Percentiles rank a stretch among this genome's conserved stretches.
Conservation (phyloP, 2,888 invertebrate species). For the Drosophila tanythrix region DNA sequence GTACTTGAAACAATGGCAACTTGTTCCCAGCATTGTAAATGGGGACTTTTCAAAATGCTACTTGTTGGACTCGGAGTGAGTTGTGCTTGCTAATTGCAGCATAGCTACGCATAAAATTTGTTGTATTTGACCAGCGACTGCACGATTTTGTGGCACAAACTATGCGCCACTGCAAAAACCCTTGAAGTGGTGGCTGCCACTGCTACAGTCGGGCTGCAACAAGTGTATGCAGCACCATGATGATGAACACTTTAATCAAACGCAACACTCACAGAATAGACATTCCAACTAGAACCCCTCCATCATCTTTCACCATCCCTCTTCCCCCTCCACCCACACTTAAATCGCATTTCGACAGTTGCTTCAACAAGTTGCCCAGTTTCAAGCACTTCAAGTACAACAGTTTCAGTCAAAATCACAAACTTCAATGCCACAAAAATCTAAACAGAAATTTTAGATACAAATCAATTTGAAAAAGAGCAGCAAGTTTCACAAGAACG, state of each 20-base stretch:
- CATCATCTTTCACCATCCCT: not conserved
- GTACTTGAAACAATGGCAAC: conserved; percentile 38
- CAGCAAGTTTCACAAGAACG: not conserved
- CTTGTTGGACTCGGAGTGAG: conserved; percentile 1
- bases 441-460: not conserved
- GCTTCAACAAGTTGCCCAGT: conserved; percentile 53
- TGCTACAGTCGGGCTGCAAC: not conserved
- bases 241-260: conserved; percentile 51
- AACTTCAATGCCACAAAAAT: not conserved
- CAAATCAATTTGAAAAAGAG: not conserved
- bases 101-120: conserved; percentile 45
- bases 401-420: conserved; percentile 4
- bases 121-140: conserved; percentile 11
- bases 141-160: conserved; percentile 26
- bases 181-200: conserved; percentile 17
- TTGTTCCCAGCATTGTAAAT: conserved; percentile 53
- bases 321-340: not conserved
- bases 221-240: conserved; percentile 18
- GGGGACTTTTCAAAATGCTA: not conserved
- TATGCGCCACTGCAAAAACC: conserved; percentile 14
- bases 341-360: conserved; percentile 20
- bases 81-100: conserved; percentile 46
- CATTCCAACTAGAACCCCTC: not conserved
- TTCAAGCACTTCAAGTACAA: conserved; percentile 46
- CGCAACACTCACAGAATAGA: conserved; percentile 33